Conservation (phyloP, 53 echinoderm and acorn worm genomes). For the Glandiceps talaboti region DNA sequence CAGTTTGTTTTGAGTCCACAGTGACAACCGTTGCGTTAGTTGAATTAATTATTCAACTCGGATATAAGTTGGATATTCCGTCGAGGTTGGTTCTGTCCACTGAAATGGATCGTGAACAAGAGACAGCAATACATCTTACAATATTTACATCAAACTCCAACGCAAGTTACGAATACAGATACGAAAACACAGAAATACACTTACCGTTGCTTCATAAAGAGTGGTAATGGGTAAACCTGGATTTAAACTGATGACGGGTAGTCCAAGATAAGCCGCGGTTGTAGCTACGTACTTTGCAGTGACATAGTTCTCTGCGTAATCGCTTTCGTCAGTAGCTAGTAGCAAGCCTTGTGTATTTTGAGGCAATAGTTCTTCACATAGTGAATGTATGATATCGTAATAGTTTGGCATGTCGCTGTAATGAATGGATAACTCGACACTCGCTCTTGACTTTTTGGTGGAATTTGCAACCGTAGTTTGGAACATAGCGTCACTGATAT, state of each 20-base stretch:
- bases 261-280: not conserved
- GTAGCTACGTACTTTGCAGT: not conserved
- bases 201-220: not conserved
- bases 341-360: not conserved
- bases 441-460: not conserved
- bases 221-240: not conserved
- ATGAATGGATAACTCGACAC: not conserved
- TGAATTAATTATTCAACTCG: too few species aligned
- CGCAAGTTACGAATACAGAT: not conserved
- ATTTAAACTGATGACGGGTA: not conserved
- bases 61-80: too few species aligned
- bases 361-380: not conserved
- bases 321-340: not conserved
- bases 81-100: too few species aligned
- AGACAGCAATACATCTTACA: too few species aligned
- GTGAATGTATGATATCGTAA: not conserved
- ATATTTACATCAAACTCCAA: too few species aligned
- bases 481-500: not conserved
- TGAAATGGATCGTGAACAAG: too few species aligned
- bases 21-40: too few species aligned
- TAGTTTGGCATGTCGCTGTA: not conserved
- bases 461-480: not conserved
- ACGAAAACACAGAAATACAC: not conserved
- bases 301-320: not conserved
- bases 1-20: too few species aligned